Evolutionary conservation across 1,140 invertebrate genomes (phyloP).

Genomic region (Bombus superbus): DNA sequence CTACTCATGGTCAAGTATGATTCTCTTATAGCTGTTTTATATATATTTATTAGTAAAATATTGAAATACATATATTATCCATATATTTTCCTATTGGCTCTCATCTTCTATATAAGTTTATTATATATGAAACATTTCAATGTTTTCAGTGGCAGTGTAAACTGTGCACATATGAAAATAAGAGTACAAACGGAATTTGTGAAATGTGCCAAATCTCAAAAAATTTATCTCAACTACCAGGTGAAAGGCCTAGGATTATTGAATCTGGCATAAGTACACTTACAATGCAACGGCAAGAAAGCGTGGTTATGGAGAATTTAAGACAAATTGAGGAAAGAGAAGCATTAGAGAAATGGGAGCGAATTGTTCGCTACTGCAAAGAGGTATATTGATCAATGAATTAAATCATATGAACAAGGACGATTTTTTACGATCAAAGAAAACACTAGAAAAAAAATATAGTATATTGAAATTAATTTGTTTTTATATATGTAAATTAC

Average conservation of each 20-base stretch:
- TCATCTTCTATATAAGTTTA: background rate
- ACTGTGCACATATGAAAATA: constrained; percentile 92
- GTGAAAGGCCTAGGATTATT: constrained; percentile 78
- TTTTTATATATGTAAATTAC: background rate
- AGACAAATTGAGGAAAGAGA: constrained; percentile 91
- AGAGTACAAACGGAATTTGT: constrained; percentile 86
- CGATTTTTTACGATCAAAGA: background rate
- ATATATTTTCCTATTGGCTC: background rate
- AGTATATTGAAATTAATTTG: background rate
- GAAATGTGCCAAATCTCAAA: constrained; percentile 92
- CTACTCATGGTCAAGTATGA: constrained; percentile 70
- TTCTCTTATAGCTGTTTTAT: background rate
- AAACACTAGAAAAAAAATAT: background rate
- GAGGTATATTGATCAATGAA: constrained; percentile 83
- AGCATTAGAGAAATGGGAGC: constrained; percentile 92
- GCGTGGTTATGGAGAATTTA: constrained; percentile 92
- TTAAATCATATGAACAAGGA: background rate
- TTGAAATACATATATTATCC: background rate
- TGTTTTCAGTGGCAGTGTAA: constrained; percentile 88
- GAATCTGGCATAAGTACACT: constrained; percentile 78
- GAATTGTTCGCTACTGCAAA: constrained; percentile 92
- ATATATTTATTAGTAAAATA: constrained; percentile 1
- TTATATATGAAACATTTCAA: constrained; percentile 26
- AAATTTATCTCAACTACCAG: constrained; percentile 81
- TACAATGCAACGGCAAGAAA: constrained; percentile 86